A percentile compares a stretch with the other conserved stretches of the same genome.
These are phyloP conservation scores for Pipistrellus nathusii DNA, from an alignment of 2,797 vertebrate species.

Conservation along the genomic window DNA sequence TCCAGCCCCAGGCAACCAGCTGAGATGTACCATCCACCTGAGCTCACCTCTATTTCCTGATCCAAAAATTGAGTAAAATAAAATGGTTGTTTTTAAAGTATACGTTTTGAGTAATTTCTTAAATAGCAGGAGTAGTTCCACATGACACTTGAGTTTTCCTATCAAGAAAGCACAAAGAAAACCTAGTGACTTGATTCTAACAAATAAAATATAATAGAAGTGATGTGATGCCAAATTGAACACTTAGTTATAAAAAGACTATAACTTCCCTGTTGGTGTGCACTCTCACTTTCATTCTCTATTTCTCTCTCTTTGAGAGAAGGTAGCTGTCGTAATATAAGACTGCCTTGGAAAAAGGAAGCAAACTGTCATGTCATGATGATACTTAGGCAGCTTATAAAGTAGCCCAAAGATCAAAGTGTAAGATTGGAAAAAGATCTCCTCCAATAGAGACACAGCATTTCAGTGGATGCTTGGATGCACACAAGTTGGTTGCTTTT, in stretches of 20 bases:
- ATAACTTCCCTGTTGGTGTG: not conserved
- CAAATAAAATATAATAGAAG: not conserved
- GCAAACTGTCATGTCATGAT: not conserved
- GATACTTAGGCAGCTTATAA: not conserved
- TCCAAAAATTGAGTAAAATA: not conserved
- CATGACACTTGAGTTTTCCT: not conserved
- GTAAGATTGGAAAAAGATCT: not conserved
- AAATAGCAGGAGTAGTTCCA: not conserved
- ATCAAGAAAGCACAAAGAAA: conserved; percentile 14
- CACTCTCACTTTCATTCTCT: not conserved
- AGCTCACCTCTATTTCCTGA: not conserved
- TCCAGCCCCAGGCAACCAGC: not conserved
- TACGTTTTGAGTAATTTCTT: not conserved
- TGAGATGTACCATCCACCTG: not conserved
- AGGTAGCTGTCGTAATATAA: not conserved
- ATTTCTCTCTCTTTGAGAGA: not conserved
- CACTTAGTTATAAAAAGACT: not conserved
- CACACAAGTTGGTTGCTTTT: not conserved
- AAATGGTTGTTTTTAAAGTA: not conserved
- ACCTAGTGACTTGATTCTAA: not conserved
- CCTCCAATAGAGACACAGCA: not conserved
- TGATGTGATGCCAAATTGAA: not conserved
- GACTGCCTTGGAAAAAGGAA: not conserved
- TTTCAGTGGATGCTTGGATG: not conserved
- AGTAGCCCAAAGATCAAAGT: not conserved